Conservation (phyloP, 1,140 invertebrate genomes). For the Aphis craccivora region DNA sequence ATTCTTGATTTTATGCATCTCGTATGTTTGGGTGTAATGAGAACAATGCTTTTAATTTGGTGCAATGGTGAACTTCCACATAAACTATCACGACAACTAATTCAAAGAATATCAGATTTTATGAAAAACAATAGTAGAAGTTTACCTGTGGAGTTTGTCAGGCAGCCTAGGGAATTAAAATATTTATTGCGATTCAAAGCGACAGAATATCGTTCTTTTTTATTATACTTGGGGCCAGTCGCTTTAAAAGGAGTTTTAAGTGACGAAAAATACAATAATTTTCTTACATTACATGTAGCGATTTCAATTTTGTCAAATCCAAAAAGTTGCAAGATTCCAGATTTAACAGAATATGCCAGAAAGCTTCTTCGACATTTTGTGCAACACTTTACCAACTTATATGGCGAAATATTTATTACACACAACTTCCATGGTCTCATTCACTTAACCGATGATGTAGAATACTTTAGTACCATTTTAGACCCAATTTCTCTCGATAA, state of each 20-base stretch:
- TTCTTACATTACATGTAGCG: constrained; percentile 50
- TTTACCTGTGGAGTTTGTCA: constrained; percentile 61
- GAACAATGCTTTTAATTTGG: constrained; percentile 62
- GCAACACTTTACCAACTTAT: constrained; percentile 22
- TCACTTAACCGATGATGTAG: constrained; percentile 64
- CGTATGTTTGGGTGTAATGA: constrained; percentile 2
- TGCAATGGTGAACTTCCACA: constrained; percentile 33
- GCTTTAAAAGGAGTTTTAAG: constrained; percentile 61
- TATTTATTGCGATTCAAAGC: constrained; percentile 62
- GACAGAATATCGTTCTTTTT: constrained; percentile 64
- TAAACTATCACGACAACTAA: constrained; percentile 43
- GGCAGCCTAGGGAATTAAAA: constrained; percentile 61
- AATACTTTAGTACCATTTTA: constrained; percentile 63
- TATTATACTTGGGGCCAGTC: constrained; percentile 64
- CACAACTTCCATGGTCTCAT: constrained; percentile 62
- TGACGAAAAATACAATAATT: constrained; percentile 48
- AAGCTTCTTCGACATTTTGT: constrained; percentile 56
- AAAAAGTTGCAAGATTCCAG: background rate
- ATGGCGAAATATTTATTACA: constrained; percentile 60
- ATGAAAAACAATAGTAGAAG: constrained; percentile 27
- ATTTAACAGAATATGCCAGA: constrained; percentile 45
- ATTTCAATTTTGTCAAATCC: constrained; percentile 52
- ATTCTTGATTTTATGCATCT: constrained; percentile 65
- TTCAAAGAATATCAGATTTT: constrained; percentile 57
- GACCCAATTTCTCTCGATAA: constrained; percentile 60